Conservation (phyloP, 2,888 invertebrate species). For the Caenorhabditis sp. region DNA sequence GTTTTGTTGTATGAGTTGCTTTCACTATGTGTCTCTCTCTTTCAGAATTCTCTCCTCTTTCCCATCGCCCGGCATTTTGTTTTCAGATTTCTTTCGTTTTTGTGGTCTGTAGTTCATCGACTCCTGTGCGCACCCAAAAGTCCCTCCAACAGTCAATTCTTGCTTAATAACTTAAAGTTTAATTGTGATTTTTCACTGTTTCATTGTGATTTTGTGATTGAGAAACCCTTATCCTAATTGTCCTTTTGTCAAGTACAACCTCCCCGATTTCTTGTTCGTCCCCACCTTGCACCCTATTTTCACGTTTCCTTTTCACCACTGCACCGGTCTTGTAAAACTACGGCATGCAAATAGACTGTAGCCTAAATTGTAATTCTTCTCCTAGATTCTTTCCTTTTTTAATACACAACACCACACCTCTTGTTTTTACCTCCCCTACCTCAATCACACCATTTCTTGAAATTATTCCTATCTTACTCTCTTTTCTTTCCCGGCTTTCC, state of each 20-base stretch:
- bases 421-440: constrained; percentile 18
- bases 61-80: constrained; percentile 50
- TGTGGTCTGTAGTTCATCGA: constrained; percentile 54
- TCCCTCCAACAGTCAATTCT: constrained; percentile 37
- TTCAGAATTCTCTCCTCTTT: constrained; percentile 16
- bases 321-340: constrained; percentile 59
- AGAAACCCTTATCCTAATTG: neutral
- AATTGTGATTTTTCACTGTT: constrained; percentile 53
- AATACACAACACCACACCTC: constrained; percentile 34
- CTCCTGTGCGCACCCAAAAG: constrained; percentile 24
- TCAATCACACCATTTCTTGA: constrained; percentile 33
- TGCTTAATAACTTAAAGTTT: constrained; percentile 37
- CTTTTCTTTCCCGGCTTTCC: constrained; percentile 16
- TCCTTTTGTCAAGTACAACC: constrained; percentile 41
- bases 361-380: constrained; percentile 34
- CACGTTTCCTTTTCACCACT: constrained; percentile 23
- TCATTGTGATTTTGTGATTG: constrained; percentile 55
- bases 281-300: neutral
- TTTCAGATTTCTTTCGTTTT: constrained; percentile 57
- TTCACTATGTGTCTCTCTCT: constrained; percentile 37
- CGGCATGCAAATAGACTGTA: constrained; percentile 50
- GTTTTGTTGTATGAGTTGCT: constrained; percentile 31
- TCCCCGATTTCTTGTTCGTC: constrained; percentile 1
- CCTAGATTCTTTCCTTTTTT: constrained; percentile 17
- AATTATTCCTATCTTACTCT: neutral